Base-by-base conservation (phyloP, 2,888 invertebrate genomes). In the Apamea anceps region DNA sequence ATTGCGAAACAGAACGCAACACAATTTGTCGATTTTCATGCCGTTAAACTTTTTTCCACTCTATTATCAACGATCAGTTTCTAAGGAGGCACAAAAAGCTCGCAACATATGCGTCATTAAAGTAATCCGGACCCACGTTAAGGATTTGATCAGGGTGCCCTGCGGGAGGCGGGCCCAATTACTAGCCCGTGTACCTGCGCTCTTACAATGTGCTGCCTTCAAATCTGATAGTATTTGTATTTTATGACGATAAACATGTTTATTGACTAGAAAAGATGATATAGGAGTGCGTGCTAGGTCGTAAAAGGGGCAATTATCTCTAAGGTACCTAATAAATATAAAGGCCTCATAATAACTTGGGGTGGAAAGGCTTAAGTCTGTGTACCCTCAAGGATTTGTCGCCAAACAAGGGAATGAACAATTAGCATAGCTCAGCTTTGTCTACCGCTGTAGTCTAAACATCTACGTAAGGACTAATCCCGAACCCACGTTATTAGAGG, bases 91-190 rank as follows among this genome's bases (percentile, higher is more conserved):
- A 93, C 91, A 94, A 95, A 95, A 95, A 93, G 91, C 86, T 88
- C 84, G 89, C 92, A 93, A 92, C 92, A 93, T 94, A 94, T 94
- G 92, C 91, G 93, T 94, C 95, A 95, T 96, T 96, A 95, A 93
- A 93, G 93, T 94, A 93, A 94, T 93, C 94, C 91, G 89, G 91
- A 90, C 90, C 91, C 91, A 92, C 91, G 93, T 94, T 93, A 92
- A 93, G 93, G 93, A 93, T 93, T 92, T 92, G 92, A 91, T 92
- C 94, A 92, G 93, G 92, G 93, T 91, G 91, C 94, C 94, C 94
- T 90, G 91, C 91, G 94, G 93, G 95, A 91, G 93, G 90, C 88
- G 89, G 91, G 88, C 91, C 92, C 94, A 94, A 95, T 95, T 95
- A 94, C 93, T 91, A 89, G 88, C 78, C 91, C 90, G 87, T 91